Percentiles rank a stretch among this genome's conserved stretches.
phyloP scores from a whole-genome alignment of 2,113 vertebrate species.

The Erythrolamprus reginae region DNA sequence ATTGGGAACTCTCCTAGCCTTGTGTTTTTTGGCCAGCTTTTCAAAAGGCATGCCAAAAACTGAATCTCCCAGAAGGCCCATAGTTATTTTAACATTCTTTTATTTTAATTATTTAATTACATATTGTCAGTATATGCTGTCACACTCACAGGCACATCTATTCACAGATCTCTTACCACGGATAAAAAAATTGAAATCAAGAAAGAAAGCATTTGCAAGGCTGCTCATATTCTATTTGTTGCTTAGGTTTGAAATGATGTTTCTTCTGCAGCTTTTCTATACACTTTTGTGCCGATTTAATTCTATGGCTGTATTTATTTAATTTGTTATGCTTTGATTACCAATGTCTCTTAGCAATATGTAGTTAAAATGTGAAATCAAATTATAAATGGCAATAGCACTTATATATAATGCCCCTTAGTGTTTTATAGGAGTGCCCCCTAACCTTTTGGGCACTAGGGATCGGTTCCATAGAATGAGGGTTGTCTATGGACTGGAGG shows the following conservation, averaged over 20 bases:
- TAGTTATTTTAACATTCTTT: background rate
- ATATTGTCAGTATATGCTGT: background rate
- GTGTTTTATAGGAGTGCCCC: background rate
- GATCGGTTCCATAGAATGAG: too few species aligned
- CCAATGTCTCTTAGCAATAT: background rate
- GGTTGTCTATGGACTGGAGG: too few species aligned
- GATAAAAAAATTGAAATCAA: background rate
- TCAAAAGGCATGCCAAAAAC: background rate
- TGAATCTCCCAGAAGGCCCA: background rate
- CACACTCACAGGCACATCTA: background rate
- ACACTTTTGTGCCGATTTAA: background rate
- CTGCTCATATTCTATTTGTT: background rate
- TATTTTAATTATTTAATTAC: background rate
- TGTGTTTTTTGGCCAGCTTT: background rate
- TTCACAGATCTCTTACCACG: background rate
- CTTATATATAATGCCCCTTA: background rate
- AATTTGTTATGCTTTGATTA: background rate
- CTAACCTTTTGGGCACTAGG: too few species aligned
- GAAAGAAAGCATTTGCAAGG: background rate
- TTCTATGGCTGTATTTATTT: background rate
- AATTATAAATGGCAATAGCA: background rate
- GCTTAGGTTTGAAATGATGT: background rate
- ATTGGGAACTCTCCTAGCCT: background rate
- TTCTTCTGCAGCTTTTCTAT: background rate
- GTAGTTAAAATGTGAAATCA: background rate